Conservation (phyloP, 35 echinoderm and acorn worm species). For the Amphiura filiformis region DNA sequence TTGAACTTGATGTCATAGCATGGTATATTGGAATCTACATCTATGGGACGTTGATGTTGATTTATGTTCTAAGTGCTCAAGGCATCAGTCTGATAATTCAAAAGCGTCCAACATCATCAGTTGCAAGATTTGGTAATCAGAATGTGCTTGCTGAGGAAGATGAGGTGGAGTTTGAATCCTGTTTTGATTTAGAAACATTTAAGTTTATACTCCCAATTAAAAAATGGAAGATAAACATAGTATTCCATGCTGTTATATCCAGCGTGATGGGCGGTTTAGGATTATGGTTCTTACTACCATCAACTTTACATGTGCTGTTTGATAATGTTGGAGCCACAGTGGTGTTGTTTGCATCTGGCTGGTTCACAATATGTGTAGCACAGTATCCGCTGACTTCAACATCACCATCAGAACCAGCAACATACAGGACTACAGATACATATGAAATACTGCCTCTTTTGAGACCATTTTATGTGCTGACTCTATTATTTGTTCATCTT, state of each 20-base stretch:
- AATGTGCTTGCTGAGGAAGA: slow-evolving; percentile 89
- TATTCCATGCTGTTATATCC: slow-evolving; percentile 69
- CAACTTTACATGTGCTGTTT: slow-evolving; percentile 71
- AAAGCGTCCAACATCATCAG: slow-evolving; percentile 19
- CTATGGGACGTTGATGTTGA: slow-evolving; percentile 34
- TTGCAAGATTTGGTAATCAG: neutral
- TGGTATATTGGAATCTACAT: slow-evolving; percentile 27
- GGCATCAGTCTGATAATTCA: slow-evolving; percentile 52
- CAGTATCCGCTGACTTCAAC: slow-evolving; percentile 87
- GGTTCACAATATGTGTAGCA: slow-evolving; percentile 80
- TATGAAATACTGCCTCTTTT: slow-evolving; percentile 66
- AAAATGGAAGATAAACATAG: slow-evolving; percentile 79
- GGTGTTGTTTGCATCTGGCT: slow-evolving; percentile 67
- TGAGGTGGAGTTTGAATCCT: slow-evolving; percentile 91
- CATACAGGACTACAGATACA: slow-evolving; percentile 75
- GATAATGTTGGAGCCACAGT: slow-evolving; percentile 69
- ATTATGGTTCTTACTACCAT: slow-evolving; percentile 72
- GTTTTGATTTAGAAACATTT: slow-evolving; percentile 55
- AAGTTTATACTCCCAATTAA: slow-evolving; percentile 82
- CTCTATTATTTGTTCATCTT: slow-evolving; percentile 61
- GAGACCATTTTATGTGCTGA: slow-evolving; percentile 75
- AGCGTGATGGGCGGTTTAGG: slow-evolving; percentile 75
- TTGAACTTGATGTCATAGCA: slow-evolving; percentile 43
- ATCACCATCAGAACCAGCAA: slow-evolving; percentile 73
- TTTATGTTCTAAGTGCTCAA: slow-evolving; percentile 55